These are phyloP conservation scores for Ennomos erosarius DNA, from an alignment of 2,888 invertebrate genomes.

Conservation along the genomic window DNA sequence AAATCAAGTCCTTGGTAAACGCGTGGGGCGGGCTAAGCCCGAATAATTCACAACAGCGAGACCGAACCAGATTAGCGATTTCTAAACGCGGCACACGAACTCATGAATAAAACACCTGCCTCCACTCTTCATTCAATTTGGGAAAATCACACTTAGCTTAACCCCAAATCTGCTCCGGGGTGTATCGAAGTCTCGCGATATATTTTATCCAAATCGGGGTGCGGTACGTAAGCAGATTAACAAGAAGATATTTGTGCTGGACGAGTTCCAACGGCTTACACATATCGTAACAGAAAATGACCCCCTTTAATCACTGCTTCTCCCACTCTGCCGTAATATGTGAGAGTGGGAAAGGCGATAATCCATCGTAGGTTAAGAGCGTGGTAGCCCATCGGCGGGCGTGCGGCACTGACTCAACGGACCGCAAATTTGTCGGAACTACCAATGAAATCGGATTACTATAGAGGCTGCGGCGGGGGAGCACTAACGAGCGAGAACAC, in stretches of 20 bases:
- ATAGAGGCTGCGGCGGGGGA: slow-evolving; percentile 64
- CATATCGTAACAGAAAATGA: slow-evolving; percentile 58
- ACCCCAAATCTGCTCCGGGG: slow-evolving; percentile 48
- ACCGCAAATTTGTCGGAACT: slow-evolving; percentile 82
- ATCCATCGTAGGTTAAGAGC: slow-evolving; percentile 57
- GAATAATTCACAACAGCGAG: slow-evolving; percentile 46
- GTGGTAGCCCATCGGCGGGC: slow-evolving; percentile 52
- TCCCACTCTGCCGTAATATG: slow-evolving; percentile 47
- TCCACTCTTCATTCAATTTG: slow-evolving; percentile 56
- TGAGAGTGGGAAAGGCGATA: slow-evolving; percentile 53
- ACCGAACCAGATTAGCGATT: slow-evolving; percentile 35
- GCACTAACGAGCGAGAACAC: slow-evolving; percentile 73
- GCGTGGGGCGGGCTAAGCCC: slow-evolving; percentile 16
- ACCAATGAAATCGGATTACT: slow-evolving; percentile 80
- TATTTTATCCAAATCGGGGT: slow-evolving; percentile 43
- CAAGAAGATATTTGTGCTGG: slow-evolving; percentile 51
- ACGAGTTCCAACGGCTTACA: slow-evolving; percentile 51
- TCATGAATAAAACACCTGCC: slow-evolving; percentile 57
- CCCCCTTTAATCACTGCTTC: slow-evolving; percentile 56
- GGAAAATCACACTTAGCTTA: slow-evolving; percentile 54
- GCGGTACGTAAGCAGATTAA: slow-evolving; percentile 58
- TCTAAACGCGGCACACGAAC: slow-evolving; percentile 32
- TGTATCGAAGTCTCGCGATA: slow-evolving; percentile 50
- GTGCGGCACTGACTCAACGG: slow-evolving; percentile 63
- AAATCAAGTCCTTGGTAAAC: slow-evolving; percentile 29